A percentile compares a stretch with the other conserved stretches of the same genome.
These are phyloP conservation scores for Ispidina lecontei DNA, from an alignment of 2,797 vertebrate genomes.

Conservation along the genomic window DNA sequence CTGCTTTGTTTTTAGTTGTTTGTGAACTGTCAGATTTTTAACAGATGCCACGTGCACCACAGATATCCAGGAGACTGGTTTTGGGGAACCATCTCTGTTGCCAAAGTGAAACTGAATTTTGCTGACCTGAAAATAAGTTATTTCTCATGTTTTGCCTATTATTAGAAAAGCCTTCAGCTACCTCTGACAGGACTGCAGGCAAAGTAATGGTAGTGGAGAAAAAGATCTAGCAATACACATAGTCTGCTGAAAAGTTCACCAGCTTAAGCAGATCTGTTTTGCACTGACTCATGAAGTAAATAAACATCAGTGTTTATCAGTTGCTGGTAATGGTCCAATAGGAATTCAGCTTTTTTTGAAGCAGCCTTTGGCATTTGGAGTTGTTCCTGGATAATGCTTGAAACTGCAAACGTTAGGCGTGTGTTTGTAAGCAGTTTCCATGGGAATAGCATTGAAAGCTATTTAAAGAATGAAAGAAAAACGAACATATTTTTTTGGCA, in stretches of 20 bases:
- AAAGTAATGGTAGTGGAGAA: background rate
- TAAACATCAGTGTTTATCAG: background rate
- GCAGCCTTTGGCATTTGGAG: background rate
- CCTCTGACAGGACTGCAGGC: background rate
- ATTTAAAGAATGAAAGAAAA: background rate
- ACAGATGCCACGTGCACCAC: background rate
- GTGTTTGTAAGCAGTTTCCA: slow-evolving; percentile 22
- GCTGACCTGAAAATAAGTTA: background rate
- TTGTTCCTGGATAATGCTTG: background rate
- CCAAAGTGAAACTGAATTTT: background rate
- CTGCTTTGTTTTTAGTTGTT: background rate
- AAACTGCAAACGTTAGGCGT: background rate
- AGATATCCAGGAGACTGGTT: background rate
- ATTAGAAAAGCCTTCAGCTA: background rate
- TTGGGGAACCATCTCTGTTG: background rate
- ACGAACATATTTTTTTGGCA: background rate
- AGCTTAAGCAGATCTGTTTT: background rate
- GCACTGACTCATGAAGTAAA: background rate
- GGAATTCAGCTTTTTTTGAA: background rate
- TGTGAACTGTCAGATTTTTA: background rate
- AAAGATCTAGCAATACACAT: background rate
- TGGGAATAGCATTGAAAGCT: slow-evolving; percentile 24
- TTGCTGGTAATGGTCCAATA: background rate
- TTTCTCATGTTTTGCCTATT: background rate
- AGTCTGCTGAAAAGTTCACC: background rate